These are phyloP conservation scores for Bursaphelenchus okinawaensis DNA, from an alignment of 2,888 invertebrate genomes.

Conservation along the genomic window DNA sequence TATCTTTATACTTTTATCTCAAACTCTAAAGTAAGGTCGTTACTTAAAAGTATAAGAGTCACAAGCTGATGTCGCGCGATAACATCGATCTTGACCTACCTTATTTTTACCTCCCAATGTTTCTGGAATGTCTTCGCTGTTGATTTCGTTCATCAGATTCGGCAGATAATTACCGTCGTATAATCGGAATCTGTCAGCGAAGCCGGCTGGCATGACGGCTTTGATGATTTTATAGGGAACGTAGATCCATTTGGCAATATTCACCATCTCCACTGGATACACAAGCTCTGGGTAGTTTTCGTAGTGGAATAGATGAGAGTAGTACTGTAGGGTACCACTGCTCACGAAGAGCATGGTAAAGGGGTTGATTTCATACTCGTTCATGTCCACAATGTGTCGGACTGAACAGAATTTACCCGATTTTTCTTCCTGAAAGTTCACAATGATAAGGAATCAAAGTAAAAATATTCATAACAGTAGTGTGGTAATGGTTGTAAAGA, in stretches of 20 bases:
- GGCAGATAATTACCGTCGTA: slow-evolving; percentile 50
- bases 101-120: slow-evolving; percentile 51
- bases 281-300: slow-evolving; percentile 57
- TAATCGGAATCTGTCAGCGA: slow-evolving; percentile 51
- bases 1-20: background rate
- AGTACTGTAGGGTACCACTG: slow-evolving; percentile 54
- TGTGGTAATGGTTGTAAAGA: slow-evolving; percentile 3
- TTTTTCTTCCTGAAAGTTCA: slow-evolving; percentile 42
- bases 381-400: slow-evolving; percentile 53
- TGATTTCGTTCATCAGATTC: slow-evolving; percentile 41
- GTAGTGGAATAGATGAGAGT: slow-evolving; percentile 56
- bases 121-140: slow-evolving; percentile 43
- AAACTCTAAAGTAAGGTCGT: background rate
- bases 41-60: background rate
- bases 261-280: slow-evolving; percentile 51
- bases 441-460: no score
- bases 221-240: slow-evolving; percentile 51
- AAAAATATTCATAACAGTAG: no score
- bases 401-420: slow-evolving; percentile 50
- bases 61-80: no score
- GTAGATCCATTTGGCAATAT: slow-evolving; percentile 56
- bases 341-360: slow-evolving; percentile 56
- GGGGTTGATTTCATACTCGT: slow-evolving; percentile 55
- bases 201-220: slow-evolving; percentile 55
- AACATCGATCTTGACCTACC: no score